phyloP scores from a whole-genome alignment of 2,797 vertebrate species.

The Mus spretus region DNA sequence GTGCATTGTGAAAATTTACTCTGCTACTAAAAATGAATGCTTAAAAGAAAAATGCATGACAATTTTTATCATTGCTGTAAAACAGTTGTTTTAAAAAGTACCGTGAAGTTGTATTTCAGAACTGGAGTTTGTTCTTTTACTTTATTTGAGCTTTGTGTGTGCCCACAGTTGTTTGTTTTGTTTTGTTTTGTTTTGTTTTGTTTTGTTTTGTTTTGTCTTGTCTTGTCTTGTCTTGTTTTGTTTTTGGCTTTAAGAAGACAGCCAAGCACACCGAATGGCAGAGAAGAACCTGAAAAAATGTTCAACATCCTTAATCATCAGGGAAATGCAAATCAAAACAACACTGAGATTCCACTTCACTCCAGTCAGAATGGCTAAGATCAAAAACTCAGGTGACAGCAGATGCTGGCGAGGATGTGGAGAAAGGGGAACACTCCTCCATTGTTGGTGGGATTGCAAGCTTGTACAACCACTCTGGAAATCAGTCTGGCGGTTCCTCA shows the following conservation, averaged over 20 bases:
- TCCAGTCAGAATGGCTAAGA: too few relatives aligned
- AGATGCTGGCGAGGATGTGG: too few relatives aligned
- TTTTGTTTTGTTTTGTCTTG: neutral
- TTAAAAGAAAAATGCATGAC: conserved; percentile 26
- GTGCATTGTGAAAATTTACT: neutral
- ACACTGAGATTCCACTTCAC: too few relatives aligned
- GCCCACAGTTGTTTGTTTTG: neutral
- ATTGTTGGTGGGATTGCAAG: too few relatives aligned
- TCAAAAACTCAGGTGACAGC: too few relatives aligned
- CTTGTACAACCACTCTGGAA: too few relatives aligned
- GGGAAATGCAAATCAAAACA: too few relatives aligned
- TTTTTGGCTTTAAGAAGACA: neutral
- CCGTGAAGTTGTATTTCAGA: neutral
- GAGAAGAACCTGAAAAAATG: too few relatives aligned
- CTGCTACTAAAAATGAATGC: conserved; percentile 21
- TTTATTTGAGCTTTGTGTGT: neutral
- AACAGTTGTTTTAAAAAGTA: conserved; percentile 46
- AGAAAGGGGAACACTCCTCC: too few relatives aligned
- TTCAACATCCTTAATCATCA: too few relatives aligned
- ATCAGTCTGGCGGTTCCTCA: too few relatives aligned
- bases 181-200: neutral
- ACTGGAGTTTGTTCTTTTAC: neutral
- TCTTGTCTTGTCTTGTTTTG: neutral
- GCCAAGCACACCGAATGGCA: neutral
- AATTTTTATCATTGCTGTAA: neutral